Evolutionary conservation across 2,113 vertebrate genomes (phyloP).

Genomic region (Lycaon pictus): DNA sequence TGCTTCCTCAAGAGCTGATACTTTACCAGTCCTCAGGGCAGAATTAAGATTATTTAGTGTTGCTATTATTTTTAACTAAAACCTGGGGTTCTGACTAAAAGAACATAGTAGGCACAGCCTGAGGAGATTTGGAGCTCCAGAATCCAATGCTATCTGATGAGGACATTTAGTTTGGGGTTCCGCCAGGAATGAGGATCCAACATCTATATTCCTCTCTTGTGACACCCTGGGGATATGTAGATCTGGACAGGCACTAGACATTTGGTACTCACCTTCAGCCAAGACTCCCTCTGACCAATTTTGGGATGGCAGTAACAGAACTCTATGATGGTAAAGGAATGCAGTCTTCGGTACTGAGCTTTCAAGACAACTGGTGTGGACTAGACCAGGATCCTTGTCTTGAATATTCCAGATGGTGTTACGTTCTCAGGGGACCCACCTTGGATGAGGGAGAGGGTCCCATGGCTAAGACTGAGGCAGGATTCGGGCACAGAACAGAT

Average conservation of each 20-base stretch:
- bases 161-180: neutral
- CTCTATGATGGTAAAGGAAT: neutral
- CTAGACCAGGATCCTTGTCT: neutral
- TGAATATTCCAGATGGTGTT: neutral
- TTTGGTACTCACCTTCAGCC: neutral
- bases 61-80: slow-evolving; percentile 39
- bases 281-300: neutral
- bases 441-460: neutral
- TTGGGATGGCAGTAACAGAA: neutral
- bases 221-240: neutral
- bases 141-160: neutral
- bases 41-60: neutral
- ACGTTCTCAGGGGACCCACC: neutral
- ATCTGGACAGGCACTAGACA: neutral
- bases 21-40: neutral
- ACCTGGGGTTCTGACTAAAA: neutral
- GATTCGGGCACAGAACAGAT: neutral
- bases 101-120: neutral
- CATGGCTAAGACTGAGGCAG: neutral
- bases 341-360: neutral
- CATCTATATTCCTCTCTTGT: neutral
- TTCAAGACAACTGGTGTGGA: neutral
- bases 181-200: neutral
- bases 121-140: neutral
- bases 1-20: neutral